Evolutionary conservation across 2,113 vertebrate genomes (phyloP), one percentile per base, ranked within the genome.

Genomic region (Ceuthmochares aereus): DNA sequence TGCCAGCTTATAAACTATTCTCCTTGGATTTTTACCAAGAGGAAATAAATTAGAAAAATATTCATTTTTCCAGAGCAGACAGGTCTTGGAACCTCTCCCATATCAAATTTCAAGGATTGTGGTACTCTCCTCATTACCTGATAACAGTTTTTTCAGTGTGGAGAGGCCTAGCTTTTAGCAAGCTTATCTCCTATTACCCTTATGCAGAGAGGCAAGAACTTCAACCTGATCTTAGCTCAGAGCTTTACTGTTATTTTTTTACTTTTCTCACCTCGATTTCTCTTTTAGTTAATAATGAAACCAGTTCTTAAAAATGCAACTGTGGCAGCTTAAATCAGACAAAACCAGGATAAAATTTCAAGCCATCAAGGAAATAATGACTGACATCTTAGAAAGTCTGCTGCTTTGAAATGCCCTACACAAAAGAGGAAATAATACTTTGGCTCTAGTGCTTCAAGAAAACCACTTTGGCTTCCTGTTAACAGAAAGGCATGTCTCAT

Each of bases 381-480:
- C 20, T 76, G 79, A 81, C 45, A 45, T 60, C 40, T 94, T 77
- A 91, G 95, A 84, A 75, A n/a, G 36, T 75, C 79, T 84, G 59
- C 42, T 90, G 36, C 32, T 93, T 94, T 16, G 1, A 84, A 91
- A 93, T 77, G 55, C 30, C 64, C 45, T 70, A 64, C 70, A 75
- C 9, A 89, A 74, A 92, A 74, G 90, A 94, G 90, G 93, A 97
- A 97, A 92, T 89, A 79, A 58, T 66, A 84, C 70, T 94, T 70
- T 62, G 51, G 60, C 52, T 84, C 29, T 80, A 40, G 22, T 74
- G 19, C 88, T 52, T 21, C 36, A 68, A 84, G 84, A 93, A 95
- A 96, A 94, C 78, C 83, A 68, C 85, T 93, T 76, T 43, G 69
- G 45, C 36, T 97, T 96, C 93, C 93, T 92, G 74, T 91, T 81